Evolutionary conservation across 1,140 invertebrate genomes (phyloP).

Genomic region (Tribolium madens): DNA sequence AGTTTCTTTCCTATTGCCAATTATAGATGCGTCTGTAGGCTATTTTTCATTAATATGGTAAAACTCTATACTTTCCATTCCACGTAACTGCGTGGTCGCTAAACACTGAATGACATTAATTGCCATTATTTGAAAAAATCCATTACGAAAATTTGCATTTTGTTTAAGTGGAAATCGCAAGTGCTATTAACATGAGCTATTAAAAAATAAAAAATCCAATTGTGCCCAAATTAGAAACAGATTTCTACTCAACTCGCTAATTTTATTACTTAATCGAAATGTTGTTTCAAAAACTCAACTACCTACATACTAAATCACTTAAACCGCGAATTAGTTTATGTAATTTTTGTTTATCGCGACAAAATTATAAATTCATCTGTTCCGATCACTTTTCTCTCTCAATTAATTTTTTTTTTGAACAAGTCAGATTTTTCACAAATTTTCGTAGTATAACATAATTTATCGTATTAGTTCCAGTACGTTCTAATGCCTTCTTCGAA

Average conservation of each 20-base stretch:
- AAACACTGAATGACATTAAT: not conserved
- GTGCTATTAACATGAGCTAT: not conserved
- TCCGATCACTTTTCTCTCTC: no score
- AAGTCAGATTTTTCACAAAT: no score
- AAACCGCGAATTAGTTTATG: not conserved
- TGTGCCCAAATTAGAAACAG: not conserved
- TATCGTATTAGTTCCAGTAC: not conserved
- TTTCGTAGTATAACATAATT: not conserved
- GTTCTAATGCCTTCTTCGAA: not conserved
- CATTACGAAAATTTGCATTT: not conserved
- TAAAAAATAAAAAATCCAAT: not conserved
- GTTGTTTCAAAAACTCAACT: not conserved
- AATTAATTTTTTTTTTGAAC: no score
- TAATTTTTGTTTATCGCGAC: no score
- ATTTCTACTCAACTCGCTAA: not conserved
- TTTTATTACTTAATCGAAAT: not conserved
- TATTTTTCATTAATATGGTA: constrained; percentile 13
- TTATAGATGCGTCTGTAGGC: not conserved
- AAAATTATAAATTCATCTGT: no score
- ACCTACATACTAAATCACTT: not conserved
- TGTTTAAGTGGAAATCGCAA: not conserved
- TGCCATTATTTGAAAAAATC: not conserved
- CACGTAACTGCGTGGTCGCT: constrained; percentile 16
- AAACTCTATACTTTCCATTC: constrained; percentile 18
- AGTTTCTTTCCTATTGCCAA: constrained; percentile 7